Evolutionary conservation across 2,888 invertebrate species (phyloP).

Genomic region (Drosophila histrio): DNA sequence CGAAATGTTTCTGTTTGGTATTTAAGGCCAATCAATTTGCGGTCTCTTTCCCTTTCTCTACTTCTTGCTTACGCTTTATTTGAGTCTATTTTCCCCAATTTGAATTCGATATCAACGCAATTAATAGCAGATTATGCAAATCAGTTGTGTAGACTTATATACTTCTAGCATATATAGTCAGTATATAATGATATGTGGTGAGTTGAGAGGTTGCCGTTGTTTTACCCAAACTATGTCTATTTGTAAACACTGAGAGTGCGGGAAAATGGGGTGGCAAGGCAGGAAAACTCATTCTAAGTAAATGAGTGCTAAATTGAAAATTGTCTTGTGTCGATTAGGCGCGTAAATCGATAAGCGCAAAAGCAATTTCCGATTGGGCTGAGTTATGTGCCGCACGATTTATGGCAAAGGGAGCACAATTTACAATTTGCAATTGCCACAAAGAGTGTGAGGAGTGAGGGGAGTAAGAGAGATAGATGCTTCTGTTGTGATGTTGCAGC

Average conservation of each 20-base stretch:
- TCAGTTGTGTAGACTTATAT: conserved; percentile 47
- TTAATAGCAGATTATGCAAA: conserved; percentile 82
- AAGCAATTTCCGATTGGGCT: conserved; percentile 77
- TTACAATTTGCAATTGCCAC: conserved; percentile 62
- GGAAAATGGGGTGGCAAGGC: neutral
- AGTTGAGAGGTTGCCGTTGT: conserved; percentile 42
- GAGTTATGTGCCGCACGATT: conserved; percentile 74
- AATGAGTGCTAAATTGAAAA: conserved; percentile 72
- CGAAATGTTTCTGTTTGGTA: conserved; percentile 66
- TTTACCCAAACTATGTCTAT: conserved; percentile 8
- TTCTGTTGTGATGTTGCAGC: conserved; percentile 34
- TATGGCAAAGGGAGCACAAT: conserved; percentile 58
- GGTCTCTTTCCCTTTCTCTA: conserved; percentile 6
- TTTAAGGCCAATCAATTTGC: conserved; percentile 72
- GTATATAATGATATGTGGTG: conserved; percentile 39
- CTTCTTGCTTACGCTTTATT: conserved; percentile 15
- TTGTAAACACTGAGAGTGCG: conserved; percentile 1
- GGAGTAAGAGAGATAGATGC: neutral
- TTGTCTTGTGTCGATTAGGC: conserved; percentile 70
- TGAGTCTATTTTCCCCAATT: conserved; percentile 36
- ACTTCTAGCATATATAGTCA: conserved; percentile 7
- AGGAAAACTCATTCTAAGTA: conserved; percentile 24
- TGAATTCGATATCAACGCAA: conserved; percentile 73
- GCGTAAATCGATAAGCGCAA: conserved; percentile 75
- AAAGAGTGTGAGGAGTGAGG: conserved; percentile 18